phyloP scores from a whole-genome alignment of 2,797 vertebrate species.

The Sandelia bainsii region DNA sequence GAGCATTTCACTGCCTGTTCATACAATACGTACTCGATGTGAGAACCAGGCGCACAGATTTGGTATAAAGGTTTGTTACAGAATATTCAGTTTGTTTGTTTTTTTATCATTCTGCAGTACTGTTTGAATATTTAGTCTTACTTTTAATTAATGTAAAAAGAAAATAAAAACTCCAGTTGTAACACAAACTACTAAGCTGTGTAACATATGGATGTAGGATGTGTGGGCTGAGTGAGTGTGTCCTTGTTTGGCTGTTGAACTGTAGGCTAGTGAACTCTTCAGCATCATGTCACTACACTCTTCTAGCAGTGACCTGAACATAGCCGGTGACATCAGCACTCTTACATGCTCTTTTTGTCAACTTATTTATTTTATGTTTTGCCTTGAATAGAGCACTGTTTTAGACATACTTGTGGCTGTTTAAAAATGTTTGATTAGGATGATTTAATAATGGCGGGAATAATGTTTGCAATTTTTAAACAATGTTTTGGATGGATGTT shows the following conservation, averaged over 20 bases:
- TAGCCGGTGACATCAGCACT: conserved; percentile 54
- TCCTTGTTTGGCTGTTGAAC: conserved; percentile 52
- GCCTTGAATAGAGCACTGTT: conserved; percentile 67
- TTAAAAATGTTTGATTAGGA: conserved; percentile 35
- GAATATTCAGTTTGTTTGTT: conserved; percentile 30
- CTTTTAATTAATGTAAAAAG: conserved; percentile 74
- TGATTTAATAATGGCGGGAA: conserved; percentile 45
- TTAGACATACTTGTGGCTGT: conserved; percentile 64
- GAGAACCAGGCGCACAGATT: conserved; percentile 64
- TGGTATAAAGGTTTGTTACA: conserved; percentile 63
- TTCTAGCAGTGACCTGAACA: conserved; percentile 62
- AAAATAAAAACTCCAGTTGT: conserved; percentile 49
- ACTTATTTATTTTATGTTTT: conserved; percentile 56
- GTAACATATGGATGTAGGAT: conserved; percentile 61
- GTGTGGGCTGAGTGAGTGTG: conserved; percentile 53
- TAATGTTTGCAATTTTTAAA: conserved; percentile 26
- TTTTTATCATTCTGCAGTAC: conserved; percentile 61
- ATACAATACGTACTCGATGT: conserved; percentile 70
- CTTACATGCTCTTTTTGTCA: conserved; percentile 39
- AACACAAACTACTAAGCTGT: conserved; percentile 62
- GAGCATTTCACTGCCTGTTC: conserved; percentile 85
- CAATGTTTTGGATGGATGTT: background rate
- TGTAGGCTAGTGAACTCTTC: conserved; percentile 64
- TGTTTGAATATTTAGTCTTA: conserved; percentile 72
- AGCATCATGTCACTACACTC: conserved; percentile 51